Evolutionary conservation across 2,888 invertebrate genomes (phyloP), one percentile per base, ranked within the genome.

Genomic region (Polymixis lichenea): DNA sequence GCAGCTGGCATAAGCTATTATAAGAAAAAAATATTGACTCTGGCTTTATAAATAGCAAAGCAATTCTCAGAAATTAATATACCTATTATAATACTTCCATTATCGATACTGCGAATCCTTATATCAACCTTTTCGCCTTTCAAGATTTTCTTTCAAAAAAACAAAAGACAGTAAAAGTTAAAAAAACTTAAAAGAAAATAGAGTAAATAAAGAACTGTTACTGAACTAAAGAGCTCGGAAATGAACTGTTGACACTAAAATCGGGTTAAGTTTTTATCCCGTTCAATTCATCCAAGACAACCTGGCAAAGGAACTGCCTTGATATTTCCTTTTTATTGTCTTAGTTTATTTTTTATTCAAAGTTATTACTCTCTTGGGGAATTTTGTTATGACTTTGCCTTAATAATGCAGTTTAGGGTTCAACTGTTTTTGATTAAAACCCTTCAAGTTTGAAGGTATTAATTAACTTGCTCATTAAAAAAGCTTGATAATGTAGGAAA

Each of bases 251-350:
- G 46, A 67, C 83, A 67, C 60, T 53, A 53, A 79, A 78, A 83
- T 38, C 32, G 43, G 60, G 51, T 51, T 69, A 38, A 62, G 19
- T 28, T 74, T 70, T 46, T 66, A 15, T 7, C 38, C 51, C 53
- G 56, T 72, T 46, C 38, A 25, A 72, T 68, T 46, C 55, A 67
- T 55, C 49, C 32, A 38, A 60, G 28, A 65, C 71, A 81, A 79
- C 82, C 82, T 74, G 60, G 32, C 62, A 75, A 66, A 71, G 56
- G 25, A 77, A 32, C 66, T 58, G 72, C 76, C 64, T 38, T 66
- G 28, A 89, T 86, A 80, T 83, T 82, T 78, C 66, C 61, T 77
- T 79, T 83, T 87, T 85, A 83, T 74, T 78, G 68, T 76, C 62
- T 8, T 73, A 75, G 66, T 85, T 82, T 76, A 73, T 86, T 80